Evolutionary conservation across 1,140 invertebrate species (phyloP), one percentile per base, ranked within the genome.

Genomic region (Cyphomyrmex costatus): DNA sequence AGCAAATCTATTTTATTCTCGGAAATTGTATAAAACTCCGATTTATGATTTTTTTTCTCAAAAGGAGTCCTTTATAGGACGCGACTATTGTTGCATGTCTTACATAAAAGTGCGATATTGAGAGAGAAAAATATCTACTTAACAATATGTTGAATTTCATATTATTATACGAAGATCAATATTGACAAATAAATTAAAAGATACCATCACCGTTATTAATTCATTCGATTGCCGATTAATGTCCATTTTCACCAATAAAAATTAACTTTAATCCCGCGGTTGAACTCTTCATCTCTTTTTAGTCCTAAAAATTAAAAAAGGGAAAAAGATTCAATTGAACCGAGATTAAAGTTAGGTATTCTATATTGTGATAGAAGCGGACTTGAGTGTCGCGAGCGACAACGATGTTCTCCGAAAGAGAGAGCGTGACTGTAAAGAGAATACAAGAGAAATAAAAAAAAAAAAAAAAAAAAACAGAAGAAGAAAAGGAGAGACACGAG

Each of bases 381-480:
- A 42, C 36, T 10, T 10, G 60, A 71, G 27, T 58, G 5, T 58
- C 30, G 51, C 14, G 36, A 36, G 21, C 63, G 58, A 30, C 21
- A 70, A 30, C 10, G 33, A n/a, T 27, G 65, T 73, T 82, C 24
- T 73, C 19, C 24, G 42, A 76, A 61, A 8, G 33, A 63, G 4
- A 14, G 7, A n/a, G 66, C 21, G 70, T 73, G 42, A 30, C 1
- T 3, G 4, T 42, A 33, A 66, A 16, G n/a, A 27, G 46, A 33
- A 27, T 14, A 60, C 12, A 61, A 53, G 42, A 56, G 30, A 56
- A 27, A 87, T 56, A 68, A 46, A 21, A 36, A 86, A 71, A 19
- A 73, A 66, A 42, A 84, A 56, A 68, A 46, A 21, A 36, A 86
- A 71, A 19, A 73, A 66, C 42, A 84, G 61, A 86, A 70, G 60